A percentile compares a stretch with the other conserved stretches of the same genome.
phyloP scores from a whole-genome alignment of 2,797 vertebrate genomes.

The Myoxocephalus aenaeus region DNA sequence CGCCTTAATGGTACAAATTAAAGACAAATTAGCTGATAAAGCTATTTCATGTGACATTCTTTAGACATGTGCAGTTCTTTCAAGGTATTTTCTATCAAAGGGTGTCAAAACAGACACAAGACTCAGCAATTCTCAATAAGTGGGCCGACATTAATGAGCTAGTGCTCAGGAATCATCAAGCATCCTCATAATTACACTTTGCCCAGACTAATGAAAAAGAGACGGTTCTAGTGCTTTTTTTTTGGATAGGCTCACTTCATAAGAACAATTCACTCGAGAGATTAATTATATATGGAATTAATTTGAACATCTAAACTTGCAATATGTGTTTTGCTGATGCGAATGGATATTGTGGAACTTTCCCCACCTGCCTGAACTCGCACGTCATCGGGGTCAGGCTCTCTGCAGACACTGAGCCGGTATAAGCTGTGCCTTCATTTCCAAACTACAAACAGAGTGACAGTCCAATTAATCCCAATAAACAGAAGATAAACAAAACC shows the following conservation, averaged over 20 bases:
- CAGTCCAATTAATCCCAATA: constrained; percentile 48
- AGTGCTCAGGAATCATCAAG: constrained; percentile 34
- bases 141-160: constrained; percentile 16
- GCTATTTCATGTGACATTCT: constrained; percentile 6
- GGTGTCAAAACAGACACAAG: constrained; percentile 22
- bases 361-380: constrained; percentile 5
- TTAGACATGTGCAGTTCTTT: constrained; percentile 8
- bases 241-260: constrained; percentile 12
- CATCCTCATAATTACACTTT: constrained; percentile 28
- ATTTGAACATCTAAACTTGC: constrained; percentile 15
- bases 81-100: constrained; percentile 17
- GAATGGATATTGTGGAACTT: constrained; percentile 32
- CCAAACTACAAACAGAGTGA: constrained; percentile 20
- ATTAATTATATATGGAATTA: neutral
- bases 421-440: no score
- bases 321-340: constrained; percentile 24
- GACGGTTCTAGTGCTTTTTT: constrained; percentile 7
- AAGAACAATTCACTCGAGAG: neutral
- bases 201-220: constrained; percentile 31
- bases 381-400: neutral
- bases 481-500: constrained; percentile 42
- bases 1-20: constrained; percentile 37
- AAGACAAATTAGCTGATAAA: constrained; percentile 41
- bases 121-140: constrained; percentile 27
- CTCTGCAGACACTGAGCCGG: neutral